Percentiles rank a stretch among this genome's conserved stretches.
Conservation (phyloP, 2,113 vertebrate species). For the Campylomormyrus numenius region DNA sequence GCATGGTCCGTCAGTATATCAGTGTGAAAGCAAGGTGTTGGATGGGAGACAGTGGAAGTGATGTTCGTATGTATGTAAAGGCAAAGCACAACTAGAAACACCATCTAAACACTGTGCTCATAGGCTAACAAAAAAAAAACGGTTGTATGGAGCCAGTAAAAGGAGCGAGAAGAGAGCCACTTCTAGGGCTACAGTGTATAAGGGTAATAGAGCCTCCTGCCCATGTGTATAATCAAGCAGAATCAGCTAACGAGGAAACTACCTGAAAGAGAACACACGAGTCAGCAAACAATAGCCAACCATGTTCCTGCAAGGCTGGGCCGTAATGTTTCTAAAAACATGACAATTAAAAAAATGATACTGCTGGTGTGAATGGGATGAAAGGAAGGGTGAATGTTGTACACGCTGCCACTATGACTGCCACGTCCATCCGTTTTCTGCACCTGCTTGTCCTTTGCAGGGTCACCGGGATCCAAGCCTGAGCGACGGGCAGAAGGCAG, state of each 20-base stretch:
- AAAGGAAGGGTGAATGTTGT: not conserved
- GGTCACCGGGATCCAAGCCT: not conserved
- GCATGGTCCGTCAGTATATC: not conserved
- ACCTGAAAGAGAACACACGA: not conserved
- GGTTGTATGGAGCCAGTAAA: not conserved
- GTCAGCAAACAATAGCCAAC: not conserved
- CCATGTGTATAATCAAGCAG: not conserved
- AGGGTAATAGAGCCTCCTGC: not conserved
- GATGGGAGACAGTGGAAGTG: no score
- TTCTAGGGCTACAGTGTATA: not conserved
- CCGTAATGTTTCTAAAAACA: not conserved
- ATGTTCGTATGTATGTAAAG: not conserved
- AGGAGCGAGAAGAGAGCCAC: not conserved
- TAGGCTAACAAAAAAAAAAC: not conserved
- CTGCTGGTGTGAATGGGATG: not conserved
- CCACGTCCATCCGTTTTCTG: not conserved
- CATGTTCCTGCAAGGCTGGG: not conserved
- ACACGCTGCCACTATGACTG: not conserved
- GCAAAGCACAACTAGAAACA: not conserved
- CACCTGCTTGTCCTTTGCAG: not conserved
- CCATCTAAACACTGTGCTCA: not conserved
- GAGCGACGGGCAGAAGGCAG: not conserved
- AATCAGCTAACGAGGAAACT: not conserved
- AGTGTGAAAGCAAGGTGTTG: not conserved
- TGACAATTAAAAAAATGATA: not conserved